phyloP scores from a whole-genome alignment of 1,140 invertebrate genomes.

The Diorhabda sublineata region DNA sequence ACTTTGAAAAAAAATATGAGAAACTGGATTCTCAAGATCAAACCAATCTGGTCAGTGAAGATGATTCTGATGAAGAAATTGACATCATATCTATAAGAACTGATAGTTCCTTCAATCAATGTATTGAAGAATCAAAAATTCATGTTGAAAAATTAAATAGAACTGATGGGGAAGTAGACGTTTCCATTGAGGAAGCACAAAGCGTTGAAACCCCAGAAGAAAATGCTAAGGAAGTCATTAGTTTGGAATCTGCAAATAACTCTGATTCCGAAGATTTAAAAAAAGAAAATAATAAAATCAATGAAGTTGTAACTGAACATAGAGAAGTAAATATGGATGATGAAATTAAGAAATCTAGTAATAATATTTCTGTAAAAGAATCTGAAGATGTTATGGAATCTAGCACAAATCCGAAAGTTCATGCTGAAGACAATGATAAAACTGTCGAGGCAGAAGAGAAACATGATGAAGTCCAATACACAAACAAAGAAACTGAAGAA shows the following conservation, averaged over 20 bases:
- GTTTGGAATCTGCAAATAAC: not conserved
- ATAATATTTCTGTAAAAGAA: not conserved
- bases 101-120: not conserved
- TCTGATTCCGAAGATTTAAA: not conserved
- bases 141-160: not conserved
- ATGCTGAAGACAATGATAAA: no score
- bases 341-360: no score
- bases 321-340: not conserved
- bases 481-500: no score
- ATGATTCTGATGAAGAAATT: constrained; percentile 2
- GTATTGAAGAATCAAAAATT: not conserved
- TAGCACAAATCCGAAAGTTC: no score
- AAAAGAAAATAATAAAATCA: constrained; percentile 6
- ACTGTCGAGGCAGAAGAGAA: no score
- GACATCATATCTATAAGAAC: not conserved
- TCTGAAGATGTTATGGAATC: constrained; percentile 7
- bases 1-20: no score
- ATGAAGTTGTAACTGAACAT: constrained; percentile 6
- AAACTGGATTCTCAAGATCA: no score
- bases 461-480: no score
- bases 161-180: not conserved
- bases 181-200: not conserved
- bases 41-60: not conserved
- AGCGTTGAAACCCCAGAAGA: not conserved
- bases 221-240: not conserved